These are phyloP conservation scores for Odontomyia ornata DNA, from an alignment of 2,888 invertebrate species.

Conservation along the genomic window DNA sequence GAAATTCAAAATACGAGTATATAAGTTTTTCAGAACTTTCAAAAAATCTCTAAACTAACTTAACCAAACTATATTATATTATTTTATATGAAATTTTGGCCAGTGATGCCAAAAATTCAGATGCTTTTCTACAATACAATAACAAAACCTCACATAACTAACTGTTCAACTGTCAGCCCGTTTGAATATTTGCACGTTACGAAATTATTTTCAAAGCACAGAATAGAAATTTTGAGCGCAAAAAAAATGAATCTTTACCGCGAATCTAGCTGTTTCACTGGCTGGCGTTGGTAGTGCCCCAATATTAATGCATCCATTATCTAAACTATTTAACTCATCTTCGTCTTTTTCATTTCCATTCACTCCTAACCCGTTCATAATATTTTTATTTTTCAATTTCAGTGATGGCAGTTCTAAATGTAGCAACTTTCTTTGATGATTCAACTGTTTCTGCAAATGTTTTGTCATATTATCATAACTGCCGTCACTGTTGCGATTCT, in stretches of 20 bases:
- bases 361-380: conserved; percentile 63
- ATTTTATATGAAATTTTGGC: too few relatives aligned
- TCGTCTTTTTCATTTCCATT: conserved; percentile 61
- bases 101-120: too few relatives aligned
- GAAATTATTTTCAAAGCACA: neutral
- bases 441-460: conserved; percentile 64
- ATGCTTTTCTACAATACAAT: too few relatives aligned
- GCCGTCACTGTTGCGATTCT: conserved; percentile 63
- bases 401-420: conserved; percentile 64
- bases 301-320: conserved; percentile 62
- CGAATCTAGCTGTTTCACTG: conserved; percentile 65
- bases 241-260: conserved; percentile 58
- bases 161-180: neutral
- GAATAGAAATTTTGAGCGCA: neutral
- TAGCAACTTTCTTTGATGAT: conserved; percentile 64
- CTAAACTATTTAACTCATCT: conserved; percentile 60
- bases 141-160: too few relatives aligned
- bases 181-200: neutral
- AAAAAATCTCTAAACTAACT: too few relatives aligned
- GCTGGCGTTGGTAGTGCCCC: conserved; percentile 65
- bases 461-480: conserved; percentile 59
- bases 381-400: conserved; percentile 61
- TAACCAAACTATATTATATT: too few relatives aligned
- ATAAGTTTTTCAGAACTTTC: too few relatives aligned
- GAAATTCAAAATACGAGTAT: too few relatives aligned